Percentiles rank a stretch among this genome's conserved stretches.
Evolutionary conservation across 2,113 vertebrate species (phyloP).

Genomic region (Speoplatyrhinus poulsoni): DNA sequence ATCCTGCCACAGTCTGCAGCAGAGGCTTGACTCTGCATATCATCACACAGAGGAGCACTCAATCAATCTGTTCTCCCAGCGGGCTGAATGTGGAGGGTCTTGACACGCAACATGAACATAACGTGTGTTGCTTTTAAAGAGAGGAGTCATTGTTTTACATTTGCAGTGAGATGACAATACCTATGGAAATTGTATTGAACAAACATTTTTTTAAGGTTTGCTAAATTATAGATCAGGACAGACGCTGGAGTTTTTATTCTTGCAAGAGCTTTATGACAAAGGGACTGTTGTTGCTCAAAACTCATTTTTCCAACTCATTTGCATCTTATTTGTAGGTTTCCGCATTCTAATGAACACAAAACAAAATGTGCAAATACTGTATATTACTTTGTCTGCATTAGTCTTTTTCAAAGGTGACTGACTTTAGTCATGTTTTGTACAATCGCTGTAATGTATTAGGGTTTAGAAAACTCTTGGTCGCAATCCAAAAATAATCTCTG

Average conservation of each 20-base stretch:
- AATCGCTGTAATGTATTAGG: background rate
- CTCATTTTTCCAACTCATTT: too few species aligned
- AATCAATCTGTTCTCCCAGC: slow-evolving; percentile 43
- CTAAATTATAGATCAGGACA: too few species aligned
- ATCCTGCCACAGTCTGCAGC: slow-evolving; percentile 47
- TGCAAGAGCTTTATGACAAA: too few species aligned
- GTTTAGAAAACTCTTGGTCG: background rate
- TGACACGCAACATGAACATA: slow-evolving; percentile 19
- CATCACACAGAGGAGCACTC: slow-evolving; percentile 69
- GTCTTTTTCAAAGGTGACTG: background rate
- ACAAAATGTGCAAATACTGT: background rate
- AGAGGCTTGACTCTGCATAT: slow-evolving; percentile 54
- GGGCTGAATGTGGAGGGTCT: slow-evolving; percentile 51
- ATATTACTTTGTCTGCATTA: background rate
- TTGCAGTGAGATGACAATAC: slow-evolving; percentile 3
- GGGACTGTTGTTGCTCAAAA: too few species aligned
- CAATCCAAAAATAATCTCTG: background rate
- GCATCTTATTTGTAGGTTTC: too few species aligned
- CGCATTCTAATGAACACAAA: too few species aligned
- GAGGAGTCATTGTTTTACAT: slow-evolving; percentile 1
- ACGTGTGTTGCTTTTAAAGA: background rate
- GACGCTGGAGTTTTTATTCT: too few species aligned
- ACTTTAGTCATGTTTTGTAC: background rate
- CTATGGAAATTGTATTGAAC: background rate
- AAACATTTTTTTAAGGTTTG: background rate